Evolutionary conservation across 2,113 vertebrate genomes (phyloP).

Genomic region (Crotalus horridus): DNA sequence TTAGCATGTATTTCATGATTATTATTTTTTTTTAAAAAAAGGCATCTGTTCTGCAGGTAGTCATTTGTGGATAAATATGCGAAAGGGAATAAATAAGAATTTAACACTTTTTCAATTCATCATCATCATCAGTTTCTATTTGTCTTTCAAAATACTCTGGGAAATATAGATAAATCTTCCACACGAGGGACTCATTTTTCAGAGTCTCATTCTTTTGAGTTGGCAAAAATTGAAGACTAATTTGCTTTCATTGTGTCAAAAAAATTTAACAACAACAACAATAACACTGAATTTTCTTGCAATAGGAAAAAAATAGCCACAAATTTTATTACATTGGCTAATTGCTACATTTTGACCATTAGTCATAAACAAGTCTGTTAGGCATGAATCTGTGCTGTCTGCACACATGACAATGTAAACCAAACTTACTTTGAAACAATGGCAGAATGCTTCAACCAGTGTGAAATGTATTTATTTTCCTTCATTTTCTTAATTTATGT

Average conservation of each 20-base stretch:
- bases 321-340: neutral
- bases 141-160: neutral
- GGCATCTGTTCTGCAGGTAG: conserved; percentile 1
- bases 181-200: conserved; percentile 58
- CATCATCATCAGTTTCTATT: neutral
- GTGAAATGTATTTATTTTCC: neutral
- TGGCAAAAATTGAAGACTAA: conserved; percentile 29
- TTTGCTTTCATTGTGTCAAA: neutral
- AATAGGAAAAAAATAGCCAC: neutral
- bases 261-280: neutral
- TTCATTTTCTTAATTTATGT: neutral
- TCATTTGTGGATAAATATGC: neutral
- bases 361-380: neutral
- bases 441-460: neutral
- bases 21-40: conserved; percentile 37
- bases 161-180: conserved; percentile 32
- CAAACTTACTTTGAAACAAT: neutral
- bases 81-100: conserved; percentile 1
- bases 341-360: neutral
- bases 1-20: conserved; percentile 34
- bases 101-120: conserved; percentile 9
- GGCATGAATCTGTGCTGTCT: neutral
- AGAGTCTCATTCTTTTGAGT: conserved; percentile 32
- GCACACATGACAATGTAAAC: neutral
- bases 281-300: neutral